Percentiles rank a stretch among this genome's conserved stretches.
Evolutionary conservation across 2,113 vertebrate genomes (phyloP).

Genomic region (Rhinolophus sinicus): DNA sequence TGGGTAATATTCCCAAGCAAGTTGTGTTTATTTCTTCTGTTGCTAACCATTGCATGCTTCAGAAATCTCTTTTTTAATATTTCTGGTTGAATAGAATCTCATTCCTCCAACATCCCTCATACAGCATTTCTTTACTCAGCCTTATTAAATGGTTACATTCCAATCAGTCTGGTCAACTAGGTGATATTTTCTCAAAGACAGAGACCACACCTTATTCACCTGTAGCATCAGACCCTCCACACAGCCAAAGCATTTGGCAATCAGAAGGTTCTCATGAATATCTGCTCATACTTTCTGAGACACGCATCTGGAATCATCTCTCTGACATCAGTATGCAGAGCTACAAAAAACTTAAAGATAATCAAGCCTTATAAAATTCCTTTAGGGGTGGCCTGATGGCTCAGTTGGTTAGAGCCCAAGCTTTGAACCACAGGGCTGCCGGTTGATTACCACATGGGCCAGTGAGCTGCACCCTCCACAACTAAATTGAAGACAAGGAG

Average conservation of each 20-base stretch:
- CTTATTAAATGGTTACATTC: not conserved
- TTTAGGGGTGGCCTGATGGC: not conserved
- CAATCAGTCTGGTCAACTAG: not conserved
- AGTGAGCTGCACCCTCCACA: too few relatives aligned
- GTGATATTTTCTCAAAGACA: not conserved
- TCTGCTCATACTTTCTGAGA: not conserved
- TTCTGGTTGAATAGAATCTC: not conserved
- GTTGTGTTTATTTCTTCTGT: not conserved
- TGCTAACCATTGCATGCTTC: not conserved
- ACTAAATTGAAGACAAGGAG: too few relatives aligned
- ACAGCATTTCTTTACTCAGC: not conserved
- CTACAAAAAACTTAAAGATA: not conserved
- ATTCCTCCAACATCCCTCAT: not conserved
- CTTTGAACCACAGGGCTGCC: too few relatives aligned
- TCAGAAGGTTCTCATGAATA: not conserved
- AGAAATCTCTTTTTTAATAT: not conserved
- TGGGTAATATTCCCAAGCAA: not conserved
- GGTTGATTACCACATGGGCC: too few relatives aligned
- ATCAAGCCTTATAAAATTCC: not conserved
- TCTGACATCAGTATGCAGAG: not conserved
- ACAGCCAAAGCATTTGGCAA: not conserved
- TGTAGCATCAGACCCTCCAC: not conserved
- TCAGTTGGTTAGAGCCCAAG: too few relatives aligned
- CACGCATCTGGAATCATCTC: not conserved
- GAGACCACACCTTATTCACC: not conserved